Evolutionary conservation across 2,888 invertebrate species (phyloP).

Genomic region (Clanis bilineata): DNA sequence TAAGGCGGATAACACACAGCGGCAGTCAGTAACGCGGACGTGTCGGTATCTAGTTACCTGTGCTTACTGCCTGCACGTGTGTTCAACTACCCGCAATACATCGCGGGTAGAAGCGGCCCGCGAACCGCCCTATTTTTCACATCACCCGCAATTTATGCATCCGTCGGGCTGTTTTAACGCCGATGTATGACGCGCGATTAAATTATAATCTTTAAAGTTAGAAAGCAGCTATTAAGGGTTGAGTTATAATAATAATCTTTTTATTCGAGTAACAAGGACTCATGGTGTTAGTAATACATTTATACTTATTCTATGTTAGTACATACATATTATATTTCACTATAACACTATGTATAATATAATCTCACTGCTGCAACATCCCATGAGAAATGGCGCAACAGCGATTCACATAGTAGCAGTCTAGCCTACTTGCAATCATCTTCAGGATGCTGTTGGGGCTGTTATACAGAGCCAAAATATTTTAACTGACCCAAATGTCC

Average conservation of each 20-base stretch:
- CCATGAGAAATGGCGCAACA: too few species aligned
- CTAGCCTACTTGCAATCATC: too few species aligned
- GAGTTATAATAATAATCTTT: not conserved
- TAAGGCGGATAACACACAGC: not conserved
- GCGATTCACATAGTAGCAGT: too few species aligned
- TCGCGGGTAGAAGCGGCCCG: constrained; percentile 29
- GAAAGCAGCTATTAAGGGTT: not conserved
- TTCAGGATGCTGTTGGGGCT: too few species aligned
- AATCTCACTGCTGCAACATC: too few species aligned
- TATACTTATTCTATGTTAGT: too few species aligned
- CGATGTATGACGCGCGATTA: constrained; percentile 60
- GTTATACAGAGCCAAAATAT: too few species aligned
- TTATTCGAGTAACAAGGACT: too few species aligned
- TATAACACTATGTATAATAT: too few species aligned
- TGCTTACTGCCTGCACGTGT: constrained; percentile 51
- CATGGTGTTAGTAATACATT: too few species aligned
- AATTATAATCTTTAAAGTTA: constrained; percentile 55
- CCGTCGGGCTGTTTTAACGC: constrained; percentile 47
- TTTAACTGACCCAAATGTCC: too few species aligned
- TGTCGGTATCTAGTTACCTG: constrained; percentile 33
- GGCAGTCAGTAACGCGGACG: not conserved
- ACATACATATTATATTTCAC: too few species aligned
- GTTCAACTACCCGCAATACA: constrained; percentile 45
- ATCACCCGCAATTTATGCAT: constrained; percentile 59
- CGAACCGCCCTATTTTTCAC: constrained; percentile 61